Conservation (phyloP, 2,797 vertebrate genomes). For the Atherinosoma microstoma region DNA sequence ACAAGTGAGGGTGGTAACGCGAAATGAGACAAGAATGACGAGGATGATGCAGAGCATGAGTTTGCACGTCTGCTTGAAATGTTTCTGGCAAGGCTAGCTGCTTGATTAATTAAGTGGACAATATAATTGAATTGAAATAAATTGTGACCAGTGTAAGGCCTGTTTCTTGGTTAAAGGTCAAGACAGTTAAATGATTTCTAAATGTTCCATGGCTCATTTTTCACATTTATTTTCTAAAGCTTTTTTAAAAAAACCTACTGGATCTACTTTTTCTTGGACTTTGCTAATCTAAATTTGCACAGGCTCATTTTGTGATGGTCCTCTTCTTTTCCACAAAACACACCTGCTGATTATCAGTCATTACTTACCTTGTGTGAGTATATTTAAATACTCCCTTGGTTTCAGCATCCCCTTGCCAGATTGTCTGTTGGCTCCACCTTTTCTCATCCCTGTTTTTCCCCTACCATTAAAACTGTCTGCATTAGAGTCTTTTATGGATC, state of each 20-base stretch:
- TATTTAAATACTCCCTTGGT: not conserved
- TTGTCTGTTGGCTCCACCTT: not conserved
- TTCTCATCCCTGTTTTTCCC: not conserved
- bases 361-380: not conserved
- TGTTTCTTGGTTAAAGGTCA: conserved; percentile 15
- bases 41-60: conserved; percentile 10
- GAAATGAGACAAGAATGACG: conserved; percentile 17
- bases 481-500: not conserved
- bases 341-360: not conserved
- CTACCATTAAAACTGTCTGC: not conserved
- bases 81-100: conserved; percentile 37
- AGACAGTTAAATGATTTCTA: not conserved
- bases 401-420: not conserved
- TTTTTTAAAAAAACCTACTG: not conserved
- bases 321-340: not conserved
- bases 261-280: not conserved
- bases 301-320: not conserved
- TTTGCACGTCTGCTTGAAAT: conserved; percentile 60
- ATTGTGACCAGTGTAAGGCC: not conserved
- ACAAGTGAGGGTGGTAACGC: conserved; percentile 28
- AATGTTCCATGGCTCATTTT: not conserved
- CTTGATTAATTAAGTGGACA: conserved; percentile 43
- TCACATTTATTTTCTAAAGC: not conserved
- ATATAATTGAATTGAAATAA: conserved; percentile 22
- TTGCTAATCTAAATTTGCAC: not conserved